Base-by-base conservation (phyloP, 2,888 invertebrate genomes). In the Zaprionus bogoriensis region DNA sequence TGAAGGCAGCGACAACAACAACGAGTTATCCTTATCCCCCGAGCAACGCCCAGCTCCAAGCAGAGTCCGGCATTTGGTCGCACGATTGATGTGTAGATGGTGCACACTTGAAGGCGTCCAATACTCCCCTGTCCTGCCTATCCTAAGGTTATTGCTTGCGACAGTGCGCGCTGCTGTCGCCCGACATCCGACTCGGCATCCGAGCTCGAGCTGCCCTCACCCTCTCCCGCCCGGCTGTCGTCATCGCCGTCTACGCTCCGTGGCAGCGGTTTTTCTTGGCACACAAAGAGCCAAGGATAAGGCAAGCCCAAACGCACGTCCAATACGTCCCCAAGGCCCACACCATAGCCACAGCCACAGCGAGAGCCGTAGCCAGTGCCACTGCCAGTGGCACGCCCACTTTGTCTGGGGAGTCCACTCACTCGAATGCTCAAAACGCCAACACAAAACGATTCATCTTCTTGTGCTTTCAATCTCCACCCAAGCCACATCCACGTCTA, bases 371-470 rank as follows among this genome's bases (percentile, higher is more conserved):
- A n/a, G n/a, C n/a, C n/a, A n/a, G n/a, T n/a, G n/a, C n/a, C n/a
- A n/a, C n/a, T n/a, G n/a, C n/a, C n/a, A 58, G 64, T 70, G 76
- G 72, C 57, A 36, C 66, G 72, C 70, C 72, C 70, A 71, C 58
- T 57, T 48, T 57, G 58, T 46, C 51, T 42, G 52, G 23, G 39
- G 36, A 52, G 45, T 54, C 20, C 57, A 68, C 65, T 68, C 80
- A 80, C 86, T 81, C 85, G 85, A 87, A 70, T 85, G 66, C 80
- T 81, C 81, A 74, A 75, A 77, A 80, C 78, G 72, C 87, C 89
- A 80, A 87, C 87, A 80, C 88, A 87, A 88, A 89, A 78, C 89
- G 88, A 87, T 89, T 87, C 88, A 89, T 89, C 89, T 89, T 88
- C 88, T 68, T 58, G 59, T 74, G 78, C 83, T 85, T 75, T 81